Percentiles rank a stretch among this genome's conserved stretches.
phyloP scores from a whole-genome alignment of 2,113 vertebrate species.

The Zeus faber region DNA sequence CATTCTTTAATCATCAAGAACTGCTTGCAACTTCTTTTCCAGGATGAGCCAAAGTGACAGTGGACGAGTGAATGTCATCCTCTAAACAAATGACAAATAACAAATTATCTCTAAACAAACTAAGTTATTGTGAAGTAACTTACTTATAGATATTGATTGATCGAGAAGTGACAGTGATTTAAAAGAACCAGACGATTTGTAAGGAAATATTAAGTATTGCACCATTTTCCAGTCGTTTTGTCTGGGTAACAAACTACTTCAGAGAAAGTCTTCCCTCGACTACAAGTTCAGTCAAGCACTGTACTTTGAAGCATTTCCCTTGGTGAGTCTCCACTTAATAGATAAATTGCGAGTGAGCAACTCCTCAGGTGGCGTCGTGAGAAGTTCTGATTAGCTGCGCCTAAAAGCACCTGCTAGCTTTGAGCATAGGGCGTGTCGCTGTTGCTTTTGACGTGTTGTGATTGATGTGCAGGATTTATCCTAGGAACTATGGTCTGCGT shows the following conservation, averaged over 20 bases:
- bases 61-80: too few species aligned
- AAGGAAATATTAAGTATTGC: too few species aligned
- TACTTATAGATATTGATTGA: too few species aligned
- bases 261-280: neutral
- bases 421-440: neutral
- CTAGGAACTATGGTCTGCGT: too few species aligned
- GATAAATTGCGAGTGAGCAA: neutral
- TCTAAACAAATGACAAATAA: too few species aligned
- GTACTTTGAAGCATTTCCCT: neutral
- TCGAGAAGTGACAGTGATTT: constrained; percentile 1
- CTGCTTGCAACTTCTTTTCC: too few species aligned
- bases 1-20: too few species aligned
- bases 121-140: too few species aligned
- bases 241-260: too few species aligned
- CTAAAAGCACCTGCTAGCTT: neutral
- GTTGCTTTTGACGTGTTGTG: neutral
- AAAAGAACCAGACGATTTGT: neutral
- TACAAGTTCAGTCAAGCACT: neutral
- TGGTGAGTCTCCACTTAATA: neutral
- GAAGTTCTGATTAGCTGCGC: neutral
- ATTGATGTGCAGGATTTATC: neutral
- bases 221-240: too few species aligned
- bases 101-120: too few species aligned
- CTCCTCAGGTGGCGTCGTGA: neutral
- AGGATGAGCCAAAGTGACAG: too few species aligned